Evolutionary conservation across 2,797 vertebrate species (phyloP), one percentile per base, ranked within the genome.

Genomic region (Dromococcyx pavoninus): DNA sequence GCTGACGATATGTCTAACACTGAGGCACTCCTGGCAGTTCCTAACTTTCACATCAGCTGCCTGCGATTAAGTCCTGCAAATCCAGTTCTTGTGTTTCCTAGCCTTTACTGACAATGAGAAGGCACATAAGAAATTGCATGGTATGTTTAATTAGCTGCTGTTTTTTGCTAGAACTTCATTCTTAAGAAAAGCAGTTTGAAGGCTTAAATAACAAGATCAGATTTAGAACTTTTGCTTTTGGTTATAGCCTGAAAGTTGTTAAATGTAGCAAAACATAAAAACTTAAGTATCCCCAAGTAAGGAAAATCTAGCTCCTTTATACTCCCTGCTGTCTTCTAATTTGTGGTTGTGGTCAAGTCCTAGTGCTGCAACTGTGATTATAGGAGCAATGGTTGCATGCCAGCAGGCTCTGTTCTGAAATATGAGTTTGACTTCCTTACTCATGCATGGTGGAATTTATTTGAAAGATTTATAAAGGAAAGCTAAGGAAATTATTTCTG

Each of bases 401-500:
- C 43, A 48, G 15, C 2, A 5, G n/a, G 24, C n/a, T 93, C 53
- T 35, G 22, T 30, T 72, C 43, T 74, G 75, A 84, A 64, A 65
- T 23, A 32, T 43, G 43, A 75, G 66, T 28, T 1, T 21, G 39
- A 35, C 50, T 51, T 88, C 54, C 46, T 72, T 58, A 50, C 22
- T 77, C 2, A 3, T 57, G 24, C 15, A 12, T 16, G 22, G 23
- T 60, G 30, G 57, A 19, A 2, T n/a, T 84, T 57, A 43, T 78
- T 90, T 81, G 79, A 62, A 78, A 81, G 39, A 88, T 62, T 62
- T 73, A 32, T 18, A 46, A 91, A 60, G 84, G 86, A 93, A 75
- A 39, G 30, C 13, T 92, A 77, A 93, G 87, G 73, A 78, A 83
- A n/a, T 69, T 77, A 60, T 84, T 86, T 95, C 74, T 95, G 60